Conservation (phyloP, 2,113 vertebrate genomes). For the Larimichthys polyactis region DNA sequence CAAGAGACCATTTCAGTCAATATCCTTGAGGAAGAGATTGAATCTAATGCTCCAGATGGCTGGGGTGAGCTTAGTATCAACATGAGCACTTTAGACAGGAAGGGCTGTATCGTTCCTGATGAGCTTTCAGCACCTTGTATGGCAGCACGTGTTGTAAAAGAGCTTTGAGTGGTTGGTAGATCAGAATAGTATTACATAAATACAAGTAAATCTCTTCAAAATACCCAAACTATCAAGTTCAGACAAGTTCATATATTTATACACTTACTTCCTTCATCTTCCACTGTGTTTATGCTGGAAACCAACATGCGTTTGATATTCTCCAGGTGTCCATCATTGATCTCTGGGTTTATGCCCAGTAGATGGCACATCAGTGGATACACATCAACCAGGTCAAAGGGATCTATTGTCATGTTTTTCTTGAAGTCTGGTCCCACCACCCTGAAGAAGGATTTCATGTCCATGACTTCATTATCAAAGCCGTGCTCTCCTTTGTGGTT, state of each 20-base stretch:
- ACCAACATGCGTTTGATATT: slow-evolving; percentile 61
- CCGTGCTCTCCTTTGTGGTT: slow-evolving; percentile 87
- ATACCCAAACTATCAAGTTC: too few relatives aligned
- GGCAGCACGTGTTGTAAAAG: too few relatives aligned
- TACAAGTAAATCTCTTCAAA: too few relatives aligned
- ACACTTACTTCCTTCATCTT: slow-evolving; percentile 73
- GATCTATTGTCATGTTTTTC: slow-evolving; percentile 82
- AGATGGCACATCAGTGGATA: slow-evolving; percentile 90
- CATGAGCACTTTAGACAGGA: too few relatives aligned
- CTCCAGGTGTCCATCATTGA: slow-evolving; percentile 85
- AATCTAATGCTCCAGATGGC: too few relatives aligned
- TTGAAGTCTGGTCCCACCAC: slow-evolving; percentile 88
- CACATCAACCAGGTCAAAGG: slow-evolving; percentile 90
- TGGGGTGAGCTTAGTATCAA: too few relatives aligned
- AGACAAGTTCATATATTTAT: slow-evolving; percentile 42
- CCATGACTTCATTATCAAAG: slow-evolving; percentile 84
- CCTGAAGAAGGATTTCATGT: slow-evolving; percentile 92
- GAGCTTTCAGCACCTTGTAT: too few relatives aligned
- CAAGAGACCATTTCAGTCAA: too few relatives aligned
- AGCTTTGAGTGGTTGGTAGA: too few relatives aligned
- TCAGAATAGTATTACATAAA: too few relatives aligned
- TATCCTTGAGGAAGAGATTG: too few relatives aligned
- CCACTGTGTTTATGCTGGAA: background rate
- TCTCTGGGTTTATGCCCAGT: slow-evolving; percentile 86
- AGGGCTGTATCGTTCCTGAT: too few relatives aligned